Conservation (phyloP, 2,888 invertebrate genomes). For the Rotaria sp. region DNA sequence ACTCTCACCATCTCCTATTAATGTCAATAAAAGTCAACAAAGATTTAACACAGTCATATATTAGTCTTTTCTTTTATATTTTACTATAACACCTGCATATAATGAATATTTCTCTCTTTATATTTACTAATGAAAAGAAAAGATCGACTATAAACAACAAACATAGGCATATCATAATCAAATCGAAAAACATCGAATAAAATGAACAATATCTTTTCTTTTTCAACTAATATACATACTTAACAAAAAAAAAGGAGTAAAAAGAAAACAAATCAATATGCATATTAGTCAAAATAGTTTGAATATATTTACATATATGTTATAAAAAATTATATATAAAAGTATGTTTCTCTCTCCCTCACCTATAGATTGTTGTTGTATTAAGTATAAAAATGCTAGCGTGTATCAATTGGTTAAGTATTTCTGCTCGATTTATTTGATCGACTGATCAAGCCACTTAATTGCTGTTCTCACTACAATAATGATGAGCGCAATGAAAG, state of each 20-base stretch:
- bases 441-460: neutral
- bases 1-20: neutral
- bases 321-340: neutral
- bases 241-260: neutral
- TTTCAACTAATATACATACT: neutral
- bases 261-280: neutral
- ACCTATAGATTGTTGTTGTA: neutral
- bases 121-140: too few relatives aligned
- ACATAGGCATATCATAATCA: neutral
- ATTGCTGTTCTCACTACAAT: neutral
- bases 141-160: neutral
- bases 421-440: neutral
- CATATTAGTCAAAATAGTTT: neutral
- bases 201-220: neutral
- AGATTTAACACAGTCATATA: neutral
- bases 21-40: neutral
- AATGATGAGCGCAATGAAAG: neutral
- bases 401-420: neutral
- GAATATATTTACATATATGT: neutral
- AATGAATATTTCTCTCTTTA: too few relatives aligned
- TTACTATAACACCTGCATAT: neutral
- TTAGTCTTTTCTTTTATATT: neutral
- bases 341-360: neutral
- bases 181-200: neutral
- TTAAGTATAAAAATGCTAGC: neutral